Evolutionary conservation across 2,888 invertebrate species (phyloP), one percentile per base, ranked within the genome.

Genomic region (Macrosiphum euphorbiae): DNA sequence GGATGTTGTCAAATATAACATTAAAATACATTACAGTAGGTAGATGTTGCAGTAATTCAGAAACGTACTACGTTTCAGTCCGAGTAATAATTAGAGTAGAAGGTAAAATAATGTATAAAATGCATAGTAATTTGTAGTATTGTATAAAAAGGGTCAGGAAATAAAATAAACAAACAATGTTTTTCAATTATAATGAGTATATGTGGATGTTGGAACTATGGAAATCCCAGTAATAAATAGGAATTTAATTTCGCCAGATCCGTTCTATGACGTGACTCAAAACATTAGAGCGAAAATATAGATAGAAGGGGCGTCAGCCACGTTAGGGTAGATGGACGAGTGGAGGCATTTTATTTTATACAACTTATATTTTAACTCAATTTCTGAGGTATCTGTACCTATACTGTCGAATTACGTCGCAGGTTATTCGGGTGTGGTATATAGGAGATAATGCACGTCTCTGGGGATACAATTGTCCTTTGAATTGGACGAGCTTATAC

Each of bases 401-500:
- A 1, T 55, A 55, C 55, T 20, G 35, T 20, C 35, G 78, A 78
- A 78, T 20, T 78, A 88, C 52, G 24, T 52, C 20, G 52, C 52
- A 8, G 55, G 55, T 41, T 55, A n/a, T 55, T 35, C 55, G 78
- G 78, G 78, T 78, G 78, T 5, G 10, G 24, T 52, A 35, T 52
- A 35, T 26, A 35, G 84, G 26, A 50, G 78, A 91, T 84, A 91
- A 52, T 52, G 41, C 35, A 24, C 35, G 78, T 91, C 91, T 91
- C 91, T 35, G 41, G 91, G 91, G 91, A 91, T 41, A 52, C 84
- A 84, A 91, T 91, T 52, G 91, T 84, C 26, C 78, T 78, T 91
- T 84, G 91, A 91, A 91, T 91, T 84, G 52, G 41, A 88, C 41
- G 55, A 55, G 88, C 55, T 67, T 44, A 44, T 44, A 90, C 20